Evolutionary conservation across 2,888 invertebrate genomes (phyloP).

Genomic region (Parnassius mnemosyne): DNA sequence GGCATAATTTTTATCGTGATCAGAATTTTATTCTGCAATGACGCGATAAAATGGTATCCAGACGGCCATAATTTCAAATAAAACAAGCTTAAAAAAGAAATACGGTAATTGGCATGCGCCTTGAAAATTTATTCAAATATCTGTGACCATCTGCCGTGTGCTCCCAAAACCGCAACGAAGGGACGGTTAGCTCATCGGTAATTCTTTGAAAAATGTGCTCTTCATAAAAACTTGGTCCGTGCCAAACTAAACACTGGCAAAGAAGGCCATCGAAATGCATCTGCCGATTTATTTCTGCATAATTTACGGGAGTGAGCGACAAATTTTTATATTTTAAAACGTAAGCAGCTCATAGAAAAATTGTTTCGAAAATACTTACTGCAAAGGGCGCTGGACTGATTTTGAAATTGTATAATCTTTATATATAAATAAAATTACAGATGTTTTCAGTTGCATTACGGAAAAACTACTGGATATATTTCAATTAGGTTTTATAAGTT

Average conservation of each 20-base stretch:
- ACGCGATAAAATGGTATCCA: neutral
- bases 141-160: constrained; percentile 17
- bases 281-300: constrained; percentile 4
- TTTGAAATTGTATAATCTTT: too few relatives aligned
- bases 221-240: constrained; percentile 15
- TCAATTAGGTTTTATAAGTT: too few relatives aligned
- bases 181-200: constrained; percentile 4
- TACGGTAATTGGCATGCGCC: constrained; percentile 11
- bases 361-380: too few relatives aligned
- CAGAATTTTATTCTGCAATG: neutral
- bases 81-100: neutral
- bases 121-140: constrained; percentile 23
- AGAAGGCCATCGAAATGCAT: constrained; percentile 15
- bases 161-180: constrained; percentile 5
- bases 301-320: neutral
- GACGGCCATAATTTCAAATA: constrained; percentile 4
- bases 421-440: too few relatives aligned
- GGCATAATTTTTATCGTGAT: neutral
- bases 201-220: constrained; percentile 20
- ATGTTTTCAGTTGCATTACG: too few relatives aligned
- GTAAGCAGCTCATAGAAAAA: too few relatives aligned
- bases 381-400: too few relatives aligned
- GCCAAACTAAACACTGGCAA: constrained; percentile 5
- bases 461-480: too few relatives aligned
- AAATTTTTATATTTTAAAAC: too few relatives aligned